These are phyloP conservation scores for human DNA, from an alignment of 2,113 vertebrate genomes.

Conservation along the genomic window DNA sequence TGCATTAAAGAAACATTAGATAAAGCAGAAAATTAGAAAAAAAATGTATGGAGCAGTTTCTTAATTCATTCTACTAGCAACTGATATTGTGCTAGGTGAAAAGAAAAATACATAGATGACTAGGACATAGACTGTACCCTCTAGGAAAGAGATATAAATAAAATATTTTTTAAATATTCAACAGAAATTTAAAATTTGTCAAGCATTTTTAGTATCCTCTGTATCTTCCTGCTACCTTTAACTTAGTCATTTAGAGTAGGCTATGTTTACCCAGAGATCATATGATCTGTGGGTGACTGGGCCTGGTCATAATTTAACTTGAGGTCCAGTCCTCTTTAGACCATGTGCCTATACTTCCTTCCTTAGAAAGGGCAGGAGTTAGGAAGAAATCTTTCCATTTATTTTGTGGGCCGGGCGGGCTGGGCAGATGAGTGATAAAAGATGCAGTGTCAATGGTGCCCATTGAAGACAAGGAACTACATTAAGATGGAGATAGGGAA, in stretches of 20 bases:
- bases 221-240: constrained; percentile 44
- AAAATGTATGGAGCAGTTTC: not conserved
- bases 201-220: not conserved
- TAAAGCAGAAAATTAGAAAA: constrained; percentile 37
- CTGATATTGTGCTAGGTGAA: not conserved
- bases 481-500: not conserved
- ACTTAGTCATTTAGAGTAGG: not conserved
- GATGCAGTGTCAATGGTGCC: not conserved
- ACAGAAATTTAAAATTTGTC: constrained; percentile 21
- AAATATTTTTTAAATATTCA: constrained; percentile 4
- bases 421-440: constrained; percentile 3
- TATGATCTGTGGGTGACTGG: not conserved
- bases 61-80: constrained; percentile 21
- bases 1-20: constrained; percentile 37
- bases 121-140: not conserved
- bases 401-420: not conserved
- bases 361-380: not conserved
- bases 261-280: constrained; percentile 7
- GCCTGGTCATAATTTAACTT: constrained; percentile 19
- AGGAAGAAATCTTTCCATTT: constrained; percentile 49
- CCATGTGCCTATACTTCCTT: not conserved
- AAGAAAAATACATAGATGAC: constrained; percentile 23
- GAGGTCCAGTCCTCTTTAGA: not conserved
- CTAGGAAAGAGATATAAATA: constrained; percentile 6
- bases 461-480: not conserved